These are phyloP conservation scores for Arvicanthis niloticus DNA, from an alignment of 2,113 vertebrate species.

Conservation along the genomic window DNA sequence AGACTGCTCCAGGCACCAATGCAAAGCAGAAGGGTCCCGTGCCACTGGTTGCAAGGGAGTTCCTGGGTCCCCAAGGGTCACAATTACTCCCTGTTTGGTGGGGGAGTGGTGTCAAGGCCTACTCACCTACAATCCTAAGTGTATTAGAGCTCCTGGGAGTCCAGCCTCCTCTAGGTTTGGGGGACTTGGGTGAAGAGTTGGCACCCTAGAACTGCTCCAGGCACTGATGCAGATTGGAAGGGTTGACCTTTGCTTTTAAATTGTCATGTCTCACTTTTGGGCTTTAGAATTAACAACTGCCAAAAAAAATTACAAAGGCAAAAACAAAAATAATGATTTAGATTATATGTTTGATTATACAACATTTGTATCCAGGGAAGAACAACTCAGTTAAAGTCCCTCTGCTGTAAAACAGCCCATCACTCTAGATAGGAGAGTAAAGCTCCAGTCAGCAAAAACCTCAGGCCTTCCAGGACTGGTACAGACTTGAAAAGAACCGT, in stretches of 20 bases:
- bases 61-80: no score
- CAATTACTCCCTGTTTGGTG: no score
- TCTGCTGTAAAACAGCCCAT: slow-evolving; percentile 37
- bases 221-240: no score
- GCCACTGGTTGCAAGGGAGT: no score
- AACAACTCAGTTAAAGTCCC: slow-evolving; percentile 38
- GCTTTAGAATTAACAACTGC: slow-evolving; percentile 42
- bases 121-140: no score
- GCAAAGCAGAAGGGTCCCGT: no score
- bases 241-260: slow-evolving; percentile 32
- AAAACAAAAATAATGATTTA: not conserved
- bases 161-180: no score
- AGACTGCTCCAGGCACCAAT: no score
- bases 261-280: not conserved
- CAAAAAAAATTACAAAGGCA: not conserved
- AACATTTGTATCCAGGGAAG: not conserved
- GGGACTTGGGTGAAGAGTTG: no score
- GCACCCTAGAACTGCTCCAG: no score
- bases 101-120: no score
- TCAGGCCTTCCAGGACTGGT: not conserved
- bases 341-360: slow-evolving; percentile 25
- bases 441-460: slow-evolving; percentile 40
- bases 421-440: slow-evolving; percentile 8
- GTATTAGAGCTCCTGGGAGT: no score
- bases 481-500: slow-evolving; percentile 16